Base-by-base conservation (phyloP, 2,797 vertebrate genomes). In the Coregonus sp. region DNA sequence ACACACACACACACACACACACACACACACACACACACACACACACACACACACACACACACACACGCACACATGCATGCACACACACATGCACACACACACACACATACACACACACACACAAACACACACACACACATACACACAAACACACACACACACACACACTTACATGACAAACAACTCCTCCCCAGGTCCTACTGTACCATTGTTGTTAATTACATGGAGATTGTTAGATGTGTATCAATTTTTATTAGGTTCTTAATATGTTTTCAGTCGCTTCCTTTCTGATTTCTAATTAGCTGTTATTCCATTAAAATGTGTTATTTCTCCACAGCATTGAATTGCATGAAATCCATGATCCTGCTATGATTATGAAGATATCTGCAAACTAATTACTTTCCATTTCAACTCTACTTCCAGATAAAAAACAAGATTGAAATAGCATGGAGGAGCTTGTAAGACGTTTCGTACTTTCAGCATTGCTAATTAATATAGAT, bases 11-110 rank as follows among this genome's bases (percentile, higher is more conserved):
- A 40, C 37, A 40, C 37, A 40, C 37, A 47, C 70, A 74, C 81
- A 80, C 81, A 76, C 81, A 77, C 66, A 56, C 40, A 67, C 4
- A 33, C 5, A 65, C 52, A 47, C 7, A 11, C 7, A 2, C 40
- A 9, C 7, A 1, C 37, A 7, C 37, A 1, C 37, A 7, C 37
- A 40, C 37, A 7, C 6, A 9, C 7, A 40, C 40, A 2, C 40
- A 40, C 7, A 9, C 7, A 40, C 37, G 0, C 37, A 40, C 37
- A 9, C 37, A 40, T 0, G 0, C 40, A 40, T 0, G 2, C 40
- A 40, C 40, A 2, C 40, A 40, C 7, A 9, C 40, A 40, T 7
- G 2, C 40, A 47, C 7, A 9, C 37, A 40, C 37, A 40, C 37
- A 37, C 0, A 37, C 35, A 37, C 35, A 37, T 1, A 37, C 5